Evolutionary conservation across 2,113 vertebrate genomes (phyloP).

Genomic region (Petromus typicus): DNA sequence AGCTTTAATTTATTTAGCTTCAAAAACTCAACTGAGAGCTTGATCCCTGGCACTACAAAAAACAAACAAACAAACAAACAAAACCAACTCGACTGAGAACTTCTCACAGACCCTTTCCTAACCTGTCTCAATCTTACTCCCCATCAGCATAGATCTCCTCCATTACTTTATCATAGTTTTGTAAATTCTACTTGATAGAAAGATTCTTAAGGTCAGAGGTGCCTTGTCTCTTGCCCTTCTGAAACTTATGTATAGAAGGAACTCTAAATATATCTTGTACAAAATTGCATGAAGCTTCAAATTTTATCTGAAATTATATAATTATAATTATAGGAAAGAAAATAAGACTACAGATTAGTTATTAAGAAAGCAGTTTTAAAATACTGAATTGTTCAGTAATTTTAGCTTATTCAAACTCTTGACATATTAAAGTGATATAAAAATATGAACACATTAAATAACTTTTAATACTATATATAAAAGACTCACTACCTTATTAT

Average conservation of each 20-base stretch:
- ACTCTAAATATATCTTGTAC: background rate
- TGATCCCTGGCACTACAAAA: no score
- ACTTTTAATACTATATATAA: background rate
- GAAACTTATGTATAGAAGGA: background rate
- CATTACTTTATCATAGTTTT: background rate
- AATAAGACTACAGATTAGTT: background rate
- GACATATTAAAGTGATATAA: constrained; percentile 43
- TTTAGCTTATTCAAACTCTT: constrained; percentile 58
- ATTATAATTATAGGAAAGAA: background rate
- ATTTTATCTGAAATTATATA: constrained; percentile 36
- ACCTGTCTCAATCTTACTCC: background rate
- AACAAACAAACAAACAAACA: background rate
- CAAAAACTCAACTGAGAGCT: background rate
- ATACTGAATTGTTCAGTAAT: constrained; percentile 49
- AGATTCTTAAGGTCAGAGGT: background rate
- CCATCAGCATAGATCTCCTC: background rate
- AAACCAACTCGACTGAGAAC: background rate
- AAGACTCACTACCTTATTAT: constrained; percentile 17
- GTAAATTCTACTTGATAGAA: background rate
- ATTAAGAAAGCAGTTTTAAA: constrained; percentile 43
- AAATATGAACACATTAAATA: constrained; percentile 28
- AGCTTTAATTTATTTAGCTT: constrained; percentile 18
- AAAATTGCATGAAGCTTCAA: constrained; percentile 23
- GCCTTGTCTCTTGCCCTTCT: background rate
- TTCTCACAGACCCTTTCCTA: constrained; percentile 23